Conservation (phyloP, 2,113 vertebrate species). For the Phalacrocorax pelagicus region DNA sequence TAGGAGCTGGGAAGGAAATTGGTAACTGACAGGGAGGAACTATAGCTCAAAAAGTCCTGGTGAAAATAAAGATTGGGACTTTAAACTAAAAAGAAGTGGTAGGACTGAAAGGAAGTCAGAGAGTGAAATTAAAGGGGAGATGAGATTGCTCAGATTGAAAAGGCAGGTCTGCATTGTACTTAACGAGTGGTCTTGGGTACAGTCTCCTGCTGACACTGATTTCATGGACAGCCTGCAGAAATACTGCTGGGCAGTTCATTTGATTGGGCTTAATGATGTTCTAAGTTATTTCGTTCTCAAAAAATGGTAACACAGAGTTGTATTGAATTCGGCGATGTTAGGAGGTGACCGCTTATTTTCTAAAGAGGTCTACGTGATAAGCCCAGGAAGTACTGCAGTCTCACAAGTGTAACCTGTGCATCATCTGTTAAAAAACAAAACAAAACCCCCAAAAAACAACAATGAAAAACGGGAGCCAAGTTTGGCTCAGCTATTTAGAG, state of each 20-base stretch:
- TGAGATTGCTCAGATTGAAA: neutral
- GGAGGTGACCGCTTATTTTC: neutral
- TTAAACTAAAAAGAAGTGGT: neutral
- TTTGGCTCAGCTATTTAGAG: neutral
- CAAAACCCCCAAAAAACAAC: neutral
- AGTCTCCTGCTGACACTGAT: neutral
- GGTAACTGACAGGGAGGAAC: neutral
- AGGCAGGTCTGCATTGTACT: neutral
- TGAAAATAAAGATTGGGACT: neutral
- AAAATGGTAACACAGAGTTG: neutral
- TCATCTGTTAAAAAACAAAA: neutral
- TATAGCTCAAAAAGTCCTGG: neutral
- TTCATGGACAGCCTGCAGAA: neutral
- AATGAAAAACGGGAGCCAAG: neutral
- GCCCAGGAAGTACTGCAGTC: neutral
- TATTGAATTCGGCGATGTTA: neutral
- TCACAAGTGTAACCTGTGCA: neutral
- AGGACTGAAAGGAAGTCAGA: neutral
- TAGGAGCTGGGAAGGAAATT: neutral
- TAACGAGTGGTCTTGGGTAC: neutral
- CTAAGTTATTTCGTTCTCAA: neutral
- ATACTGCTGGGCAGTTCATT: neutral
- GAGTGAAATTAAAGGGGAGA: neutral
- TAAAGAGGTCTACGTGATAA: neutral
- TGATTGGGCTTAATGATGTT: neutral